Evolutionary conservation across 1,140 invertebrate species (phyloP), one percentile per base, ranked within the genome.

Genomic region (Drosophila asahinai): DNA sequence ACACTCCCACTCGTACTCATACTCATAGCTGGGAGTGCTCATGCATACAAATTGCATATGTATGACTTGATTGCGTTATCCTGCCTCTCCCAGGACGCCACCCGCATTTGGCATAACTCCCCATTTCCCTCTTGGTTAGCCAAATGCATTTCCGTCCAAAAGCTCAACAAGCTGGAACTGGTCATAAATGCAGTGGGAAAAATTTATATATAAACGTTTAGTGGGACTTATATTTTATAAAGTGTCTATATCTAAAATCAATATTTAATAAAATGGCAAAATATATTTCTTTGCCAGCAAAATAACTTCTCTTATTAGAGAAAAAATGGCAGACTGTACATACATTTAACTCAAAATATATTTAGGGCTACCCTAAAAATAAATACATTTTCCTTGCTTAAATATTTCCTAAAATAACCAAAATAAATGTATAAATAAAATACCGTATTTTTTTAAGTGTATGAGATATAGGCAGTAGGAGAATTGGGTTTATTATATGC

Each of bases 61-160:
- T 77, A 77, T 62, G 74, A 54, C 73, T 68, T 77, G 73, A 78
- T 78, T 77, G 76, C 76, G 45, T 78, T 78, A 71, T 61, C 48
- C 65, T 55, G 12, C 57, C 30, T 17, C 40, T 36, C 25, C 12
- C 27, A 33, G 38, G 6, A 42, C 22, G 22, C 22, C 22, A 3
- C 19, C 11, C 11, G 27, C 30, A 6, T 27, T 60, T 27, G 40
- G 33, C 33, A 22, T 38, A 38, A 38, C 33, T 55, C 42, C 19
- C 15, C 43, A n/a, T 51, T 52, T 52, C 73, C 61, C 55, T 49
- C 38, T 65, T 62, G 81, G 80, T 65, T 80, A 67, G 63, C 63
- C 60, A 49, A 49, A 64, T 83, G 70, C 80, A 83, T 80, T 76
- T 83, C 80, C 80, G 80, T 36, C 60, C 43, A 48, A 61, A 57